These are phyloP conservation scores for Dryoscopus gambensis DNA, from an alignment of 2,113 vertebrate species.

Conservation along the genomic window DNA sequence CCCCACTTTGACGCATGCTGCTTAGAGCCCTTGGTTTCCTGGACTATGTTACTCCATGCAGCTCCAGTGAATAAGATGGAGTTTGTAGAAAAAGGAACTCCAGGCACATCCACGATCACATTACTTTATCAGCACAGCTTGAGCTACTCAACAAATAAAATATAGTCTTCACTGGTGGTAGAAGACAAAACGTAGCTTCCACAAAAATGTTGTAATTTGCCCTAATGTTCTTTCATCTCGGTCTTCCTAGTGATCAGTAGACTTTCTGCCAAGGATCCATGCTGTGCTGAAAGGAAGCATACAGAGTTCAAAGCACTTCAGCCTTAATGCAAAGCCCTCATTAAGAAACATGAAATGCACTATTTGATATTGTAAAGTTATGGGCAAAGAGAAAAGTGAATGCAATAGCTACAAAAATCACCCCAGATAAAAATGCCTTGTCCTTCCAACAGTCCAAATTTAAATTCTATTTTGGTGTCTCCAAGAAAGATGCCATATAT, in stretches of 20 bases:
- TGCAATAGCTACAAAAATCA: not conserved
- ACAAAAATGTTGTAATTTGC: constrained; percentile 22
- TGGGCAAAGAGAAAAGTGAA: not conserved
- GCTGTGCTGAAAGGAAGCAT: constrained; percentile 35
- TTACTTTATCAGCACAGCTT: constrained; percentile 32
- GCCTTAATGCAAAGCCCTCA: constrained; percentile 38
- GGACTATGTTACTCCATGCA: not conserved
- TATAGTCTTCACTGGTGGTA: not conserved
- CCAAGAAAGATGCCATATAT: not conserved
- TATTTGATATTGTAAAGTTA: not conserved
- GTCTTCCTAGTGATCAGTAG: not conserved
- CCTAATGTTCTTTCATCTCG: not conserved
- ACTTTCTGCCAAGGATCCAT: not conserved
- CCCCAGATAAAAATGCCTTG: not conserved
- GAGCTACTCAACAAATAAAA: constrained; percentile 40
- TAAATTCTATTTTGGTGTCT: not conserved
- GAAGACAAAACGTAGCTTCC: constrained; percentile 30
- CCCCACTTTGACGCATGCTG: not conserved
- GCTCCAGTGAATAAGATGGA: not conserved
- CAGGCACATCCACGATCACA: not conserved
- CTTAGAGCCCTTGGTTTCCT: not conserved
- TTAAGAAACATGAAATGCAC: constrained; percentile 55
- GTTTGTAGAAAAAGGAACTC: not conserved
- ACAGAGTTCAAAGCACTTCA: constrained; percentile 42
- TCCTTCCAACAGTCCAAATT: not conserved